Evolutionary conservation across 2,113 vertebrate species (phyloP).

Genomic region (Pogonocichla stellata): DNA sequence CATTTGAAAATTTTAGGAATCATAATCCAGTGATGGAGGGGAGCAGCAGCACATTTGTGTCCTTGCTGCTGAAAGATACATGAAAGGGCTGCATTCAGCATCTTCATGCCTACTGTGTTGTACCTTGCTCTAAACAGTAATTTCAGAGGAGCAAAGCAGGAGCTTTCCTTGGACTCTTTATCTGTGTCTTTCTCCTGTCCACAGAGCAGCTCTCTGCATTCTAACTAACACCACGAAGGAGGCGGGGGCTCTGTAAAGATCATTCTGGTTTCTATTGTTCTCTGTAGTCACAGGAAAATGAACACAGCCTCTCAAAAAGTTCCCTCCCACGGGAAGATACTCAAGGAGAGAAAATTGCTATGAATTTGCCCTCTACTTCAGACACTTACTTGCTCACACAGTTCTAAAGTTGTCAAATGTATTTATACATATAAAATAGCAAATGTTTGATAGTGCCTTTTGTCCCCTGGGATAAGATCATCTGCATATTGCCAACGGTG

Average conservation of each 20-base stretch:
- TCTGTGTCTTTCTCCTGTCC: background rate
- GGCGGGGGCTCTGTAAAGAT: slow-evolving; percentile 17
- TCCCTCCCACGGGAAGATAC: slow-evolving; percentile 55
- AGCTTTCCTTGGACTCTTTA: background rate
- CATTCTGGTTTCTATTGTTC: slow-evolving; percentile 54
- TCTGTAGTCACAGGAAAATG: slow-evolving; percentile 33
- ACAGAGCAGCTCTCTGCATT: slow-evolving; percentile 21
- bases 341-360: slow-evolving; percentile 68
- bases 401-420: slow-evolving; percentile 57
- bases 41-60: background rate
- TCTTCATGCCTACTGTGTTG: background rate
- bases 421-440: slow-evolving; percentile 57
- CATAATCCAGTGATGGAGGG: background rate
- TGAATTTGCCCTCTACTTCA: slow-evolving; percentile 66
- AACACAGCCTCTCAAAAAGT: slow-evolving; percentile 62
- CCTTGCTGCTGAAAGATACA: background rate
- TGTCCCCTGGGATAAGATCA: slow-evolving; percentile 9
- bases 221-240: background rate
- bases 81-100: background rate
- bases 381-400: slow-evolving; percentile 28
- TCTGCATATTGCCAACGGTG: background rate
- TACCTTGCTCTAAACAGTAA: background rate
- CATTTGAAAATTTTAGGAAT: background rate
- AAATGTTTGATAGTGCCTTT: slow-evolving; percentile 50
- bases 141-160: background rate